phyloP scores from a whole-genome alignment of 2,113 vertebrate genomes.

The Suricata suricatta region DNA sequence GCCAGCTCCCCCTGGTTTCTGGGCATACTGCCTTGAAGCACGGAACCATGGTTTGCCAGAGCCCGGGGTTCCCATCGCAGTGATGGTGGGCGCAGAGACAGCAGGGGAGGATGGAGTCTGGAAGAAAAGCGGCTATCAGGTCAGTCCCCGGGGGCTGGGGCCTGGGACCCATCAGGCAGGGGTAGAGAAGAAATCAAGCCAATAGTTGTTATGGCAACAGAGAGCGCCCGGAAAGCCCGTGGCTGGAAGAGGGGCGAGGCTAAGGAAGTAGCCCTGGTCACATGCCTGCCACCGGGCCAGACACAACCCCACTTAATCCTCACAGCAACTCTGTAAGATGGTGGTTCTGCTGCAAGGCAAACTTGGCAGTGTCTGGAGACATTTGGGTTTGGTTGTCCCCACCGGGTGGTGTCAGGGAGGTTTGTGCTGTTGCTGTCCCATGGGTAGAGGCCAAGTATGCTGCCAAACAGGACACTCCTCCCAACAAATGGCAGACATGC shows the following conservation, averaged over 20 bases:
- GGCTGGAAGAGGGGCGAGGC: not conserved
- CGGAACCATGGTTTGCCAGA: not conserved
- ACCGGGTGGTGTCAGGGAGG: not conserved
- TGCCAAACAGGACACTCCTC: not conserved
- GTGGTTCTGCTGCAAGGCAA: too few species aligned
- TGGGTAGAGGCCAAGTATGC: not conserved
- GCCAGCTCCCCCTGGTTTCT: not conserved
- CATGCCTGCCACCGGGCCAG: too few species aligned
- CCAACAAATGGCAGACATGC: too few species aligned
- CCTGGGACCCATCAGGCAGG: not conserved
- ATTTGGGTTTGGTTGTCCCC: not conserved
- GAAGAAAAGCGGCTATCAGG: not conserved
- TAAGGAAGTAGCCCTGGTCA: not conserved
- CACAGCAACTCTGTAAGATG: accelerated
- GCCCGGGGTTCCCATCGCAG: too few species aligned
- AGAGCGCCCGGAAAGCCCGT: not conserved
- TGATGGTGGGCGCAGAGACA: not conserved
- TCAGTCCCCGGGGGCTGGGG: not conserved
- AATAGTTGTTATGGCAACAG: accelerated
- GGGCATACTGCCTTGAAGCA: not conserved
- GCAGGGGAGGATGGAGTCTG: not conserved
- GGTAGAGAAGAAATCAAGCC: not conserved
- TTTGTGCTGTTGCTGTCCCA: not conserved
- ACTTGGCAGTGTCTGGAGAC: not conserved
- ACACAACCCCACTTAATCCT: not conserved